Evolutionary conservation across 2,113 vertebrate genomes (phyloP), one percentile per base, ranked within the genome.

Genomic region (Mirounga angustirostris): DNA sequence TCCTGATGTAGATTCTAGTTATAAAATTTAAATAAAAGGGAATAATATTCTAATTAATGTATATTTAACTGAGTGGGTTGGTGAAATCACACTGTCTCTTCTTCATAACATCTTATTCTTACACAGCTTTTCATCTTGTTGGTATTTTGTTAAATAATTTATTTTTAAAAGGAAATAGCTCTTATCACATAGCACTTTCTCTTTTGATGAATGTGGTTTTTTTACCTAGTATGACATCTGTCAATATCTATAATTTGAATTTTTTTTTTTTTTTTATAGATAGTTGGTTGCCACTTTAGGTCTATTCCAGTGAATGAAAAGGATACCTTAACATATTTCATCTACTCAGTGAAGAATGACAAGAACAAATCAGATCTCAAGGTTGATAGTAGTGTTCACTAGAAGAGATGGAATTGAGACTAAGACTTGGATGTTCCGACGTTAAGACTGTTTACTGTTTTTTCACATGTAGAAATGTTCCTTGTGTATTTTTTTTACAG

Each of bases 231-330:
- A 54, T 94, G 36, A 79, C 82, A 67, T 74, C 36, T 96, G 54
- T 88, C 78, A 52, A 78, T 85, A 58, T 84, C 89, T 59, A 96
- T 96, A 91, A 89, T 91, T 97, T 97, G 40, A 97, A 98, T 97
- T 95, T 97, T 2, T 96, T 71, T 71, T 73, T 97, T 97, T 98
- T 84, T 86, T 98, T 98, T 97, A 36, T 97, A 99, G 99, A 99
- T 99, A 98, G 99, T 99, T 98, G 99, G 99, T 98, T 99, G 99
- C 98, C 99, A 99, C 96, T 99, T 99, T 98, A 98, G 99, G 97
- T 99, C 99, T 97, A 99, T 99, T 98, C 99, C 99, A 95, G 99
- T 99, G 98, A 99, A 99, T 96, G 99, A 99, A 98, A 99, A 99
- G 98, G 99, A 99, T 98, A 99, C 99, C 98, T 98, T 99, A 98